These are phyloP conservation scores for Antrozous pallidus DNA, from an alignment of 2,797 vertebrate genomes.

Conservation along the genomic window DNA sequence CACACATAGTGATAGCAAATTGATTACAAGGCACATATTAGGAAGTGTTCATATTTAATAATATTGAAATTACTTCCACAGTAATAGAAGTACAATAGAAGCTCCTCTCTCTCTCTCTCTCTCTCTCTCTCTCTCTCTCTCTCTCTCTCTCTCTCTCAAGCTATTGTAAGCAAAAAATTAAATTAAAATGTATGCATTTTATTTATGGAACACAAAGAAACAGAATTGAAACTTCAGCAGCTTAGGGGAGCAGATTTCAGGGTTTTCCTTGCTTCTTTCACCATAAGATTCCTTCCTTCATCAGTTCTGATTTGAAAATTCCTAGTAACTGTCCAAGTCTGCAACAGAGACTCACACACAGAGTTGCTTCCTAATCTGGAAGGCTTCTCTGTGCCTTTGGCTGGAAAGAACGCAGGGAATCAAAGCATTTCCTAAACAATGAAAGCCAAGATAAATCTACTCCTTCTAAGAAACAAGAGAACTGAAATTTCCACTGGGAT, in stretches of 20 bases:
- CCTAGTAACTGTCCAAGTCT: background rate
- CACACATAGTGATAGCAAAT: background rate
- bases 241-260: background rate
- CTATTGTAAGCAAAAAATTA: background rate
- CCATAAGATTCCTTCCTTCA: background rate
- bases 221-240: background rate
- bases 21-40: background rate
- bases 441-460: constrained; percentile 57
- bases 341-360: background rate
- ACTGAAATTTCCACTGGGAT: constrained; percentile 48
- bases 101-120: background rate
- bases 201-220: background rate
- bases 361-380: constrained; percentile 45
- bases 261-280: background rate
- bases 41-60: background rate
- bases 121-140: background rate
- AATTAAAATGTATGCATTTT: background rate
- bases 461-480: constrained; percentile 65
- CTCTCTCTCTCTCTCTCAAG: background rate
- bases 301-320: constrained; percentile 24
- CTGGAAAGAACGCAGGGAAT: constrained; percentile 24
- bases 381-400: constrained; percentile 17
- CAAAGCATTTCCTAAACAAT: constrained; percentile 60
- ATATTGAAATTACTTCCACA: background rate
- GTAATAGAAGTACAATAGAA: background rate